phyloP scores from a whole-genome alignment of 30 jellyfish, hydroid and myxozoan species.

The Haliclystus octoradiatus region DNA sequence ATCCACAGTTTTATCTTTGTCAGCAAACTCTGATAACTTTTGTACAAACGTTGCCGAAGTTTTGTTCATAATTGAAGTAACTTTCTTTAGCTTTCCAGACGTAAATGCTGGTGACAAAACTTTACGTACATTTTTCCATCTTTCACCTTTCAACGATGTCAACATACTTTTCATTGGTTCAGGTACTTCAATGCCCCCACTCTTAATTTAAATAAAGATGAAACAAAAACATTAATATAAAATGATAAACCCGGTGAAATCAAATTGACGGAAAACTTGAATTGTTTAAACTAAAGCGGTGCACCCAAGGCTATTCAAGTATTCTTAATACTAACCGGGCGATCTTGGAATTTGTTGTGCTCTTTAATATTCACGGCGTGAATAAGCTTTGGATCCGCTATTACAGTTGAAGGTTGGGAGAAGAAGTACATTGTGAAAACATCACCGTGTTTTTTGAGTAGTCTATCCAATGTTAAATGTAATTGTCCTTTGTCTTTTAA shows the following conservation, averaged over 20 bases:
- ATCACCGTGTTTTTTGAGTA: slow-evolving; percentile 27
- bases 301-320: no score
- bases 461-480: no score
- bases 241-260: no score
- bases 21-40: slow-evolving; percentile 4
- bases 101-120: slow-evolving; percentile 52
- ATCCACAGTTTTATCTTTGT: background rate
- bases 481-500: no score
- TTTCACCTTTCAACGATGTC: slow-evolving; percentile 33
- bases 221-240: no score
- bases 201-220: no score
- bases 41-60: slow-evolving; percentile 14
- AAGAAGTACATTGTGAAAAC: slow-evolving; percentile 7
- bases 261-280: no score
- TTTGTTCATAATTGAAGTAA: slow-evolving; percentile 8
- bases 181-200: slow-evolving; percentile 27
- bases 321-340: slow-evolving; percentile 36
- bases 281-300: no score
- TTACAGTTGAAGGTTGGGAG: slow-evolving; percentile 11
- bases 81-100: slow-evolving; percentile 44
- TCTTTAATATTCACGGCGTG: slow-evolving; percentile 24
- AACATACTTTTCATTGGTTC: slow-evolving; percentile 51
- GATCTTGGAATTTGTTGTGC: slow-evolving; percentile 23
- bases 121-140: slow-evolving; percentile 62
- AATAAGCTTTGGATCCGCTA: slow-evolving; percentile 25